Evolutionary conservation across 53 echinoderm and acorn worm species (phyloP).

Genomic region (Astropecten irregularis): DNA sequence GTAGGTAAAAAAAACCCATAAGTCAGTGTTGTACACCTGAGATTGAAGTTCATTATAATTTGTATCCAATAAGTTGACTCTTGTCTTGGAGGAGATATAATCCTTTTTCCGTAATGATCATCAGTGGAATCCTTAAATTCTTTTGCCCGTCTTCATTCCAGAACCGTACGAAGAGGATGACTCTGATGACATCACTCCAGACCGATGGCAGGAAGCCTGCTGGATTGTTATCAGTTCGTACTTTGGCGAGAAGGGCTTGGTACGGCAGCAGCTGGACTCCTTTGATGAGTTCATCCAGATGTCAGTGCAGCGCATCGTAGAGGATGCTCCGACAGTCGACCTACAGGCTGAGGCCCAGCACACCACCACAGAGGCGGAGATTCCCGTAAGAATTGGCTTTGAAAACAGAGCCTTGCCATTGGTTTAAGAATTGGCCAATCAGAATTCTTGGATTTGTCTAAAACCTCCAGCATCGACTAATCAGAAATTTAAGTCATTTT

Average conservation of each 20-base stretch:
- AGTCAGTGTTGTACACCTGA: too few relatives aligned
- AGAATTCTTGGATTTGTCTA: too few relatives aligned
- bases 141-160: slow-evolving; percentile 25
- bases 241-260: slow-evolving; percentile 96
- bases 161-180: slow-evolving; percentile 84
- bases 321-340: slow-evolving; percentile 89
- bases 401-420: too few relatives aligned
- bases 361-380: slow-evolving; percentile 80
- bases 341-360: slow-evolving; percentile 94
- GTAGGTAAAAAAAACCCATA: too few relatives aligned
- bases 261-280: slow-evolving; percentile 95
- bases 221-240: slow-evolving; percentile 99
- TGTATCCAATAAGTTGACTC: too few relatives aligned
- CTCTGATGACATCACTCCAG: slow-evolving; percentile 86
- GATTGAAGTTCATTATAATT: too few relatives aligned
- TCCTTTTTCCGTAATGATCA: too few relatives aligned
- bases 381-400: slow-evolving; percentile 71
- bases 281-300: slow-evolving; percentile 99
- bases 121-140: too few relatives aligned
- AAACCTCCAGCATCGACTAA: too few relatives aligned
- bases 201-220: slow-evolving; percentile 97
- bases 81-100: too few relatives aligned
- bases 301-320: slow-evolving; percentile 96
- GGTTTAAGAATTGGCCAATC: too few relatives aligned
- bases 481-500: too few relatives aligned